Conservation (phyloP, 2,888 invertebrate genomes). For the Helleia helle region DNA sequence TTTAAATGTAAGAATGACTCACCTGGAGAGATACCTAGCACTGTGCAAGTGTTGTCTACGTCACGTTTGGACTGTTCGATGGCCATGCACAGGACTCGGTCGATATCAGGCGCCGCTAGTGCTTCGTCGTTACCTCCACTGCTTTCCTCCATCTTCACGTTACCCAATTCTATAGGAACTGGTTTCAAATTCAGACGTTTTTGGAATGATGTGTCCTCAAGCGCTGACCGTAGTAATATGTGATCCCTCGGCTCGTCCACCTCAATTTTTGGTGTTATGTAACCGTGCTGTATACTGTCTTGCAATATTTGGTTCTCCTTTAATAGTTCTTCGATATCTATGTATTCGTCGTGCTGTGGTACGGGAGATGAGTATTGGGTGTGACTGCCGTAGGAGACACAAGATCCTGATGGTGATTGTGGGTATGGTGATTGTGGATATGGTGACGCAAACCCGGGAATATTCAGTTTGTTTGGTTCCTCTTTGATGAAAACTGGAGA, state of each 20-base stretch:
- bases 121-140: conserved; percentile 72
- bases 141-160: conserved; percentile 80
- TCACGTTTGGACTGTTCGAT: conserved; percentile 91
- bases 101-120: conserved; percentile 82
- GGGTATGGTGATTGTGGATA: conserved; percentile 70
- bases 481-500: conserved; percentile 64
- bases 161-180: conserved; percentile 78
- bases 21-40: conserved; percentile 92
- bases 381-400: conserved; percentile 71
- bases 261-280: conserved; percentile 72
- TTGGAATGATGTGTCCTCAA: conserved; percentile 89
- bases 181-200: conserved; percentile 87
- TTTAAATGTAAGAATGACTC: conserved; percentile 65
- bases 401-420: conserved; percentile 74
- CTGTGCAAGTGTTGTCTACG: conserved; percentile 87
- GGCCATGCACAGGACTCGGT: conserved; percentile 87
- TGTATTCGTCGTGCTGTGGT: conserved; percentile 75
- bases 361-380: conserved; percentile 69
- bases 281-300: conserved; percentile 55
- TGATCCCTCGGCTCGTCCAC: conserved; percentile 77
- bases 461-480: conserved; percentile 65
- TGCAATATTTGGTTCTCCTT: conserved; percentile 72
- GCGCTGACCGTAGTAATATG: conserved; percentile 84
- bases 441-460: conserved; percentile 66
- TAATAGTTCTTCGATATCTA: conserved; percentile 75